Conservation (phyloP, 2,888 invertebrate genomes). For the Lepidocyrtoides sp. region DNA sequence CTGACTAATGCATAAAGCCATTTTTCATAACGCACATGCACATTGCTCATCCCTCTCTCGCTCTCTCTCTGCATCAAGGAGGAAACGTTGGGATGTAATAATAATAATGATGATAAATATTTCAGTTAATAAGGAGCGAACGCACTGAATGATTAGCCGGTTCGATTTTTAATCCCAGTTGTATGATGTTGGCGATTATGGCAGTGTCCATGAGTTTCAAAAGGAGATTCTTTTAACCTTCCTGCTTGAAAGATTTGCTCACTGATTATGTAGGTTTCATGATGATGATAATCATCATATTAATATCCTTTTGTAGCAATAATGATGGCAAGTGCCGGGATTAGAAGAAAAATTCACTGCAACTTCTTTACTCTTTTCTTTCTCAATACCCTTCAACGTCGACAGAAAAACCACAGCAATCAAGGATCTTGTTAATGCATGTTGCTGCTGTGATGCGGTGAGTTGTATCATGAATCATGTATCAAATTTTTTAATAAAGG, state of each 20-base stretch:
- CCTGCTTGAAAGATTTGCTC: not conserved
- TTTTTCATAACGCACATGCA: not conserved
- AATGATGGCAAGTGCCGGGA: too few relatives aligned
- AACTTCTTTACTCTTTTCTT: not conserved
- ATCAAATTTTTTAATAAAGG: too few relatives aligned
- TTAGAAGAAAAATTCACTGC: too few relatives aligned
- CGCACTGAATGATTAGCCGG: not conserved
- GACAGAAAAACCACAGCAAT: constrained; percentile 11
- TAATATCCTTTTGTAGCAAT: too few relatives aligned
- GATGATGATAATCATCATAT: constrained; percentile 7
- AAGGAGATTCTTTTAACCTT: constrained; percentile 2
- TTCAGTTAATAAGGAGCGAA: too few relatives aligned
- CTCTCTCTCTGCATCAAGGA: too few relatives aligned
- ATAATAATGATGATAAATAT: too few relatives aligned
- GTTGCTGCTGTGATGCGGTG: constrained; percentile 2
- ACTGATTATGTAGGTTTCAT: constrained; percentile 53
- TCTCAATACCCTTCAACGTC: not conserved
- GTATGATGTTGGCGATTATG: not conserved
- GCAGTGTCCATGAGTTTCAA: constrained; percentile 61
- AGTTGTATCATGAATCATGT: too few relatives aligned
- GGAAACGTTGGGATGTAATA: too few relatives aligned
- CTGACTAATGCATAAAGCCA: not conserved
- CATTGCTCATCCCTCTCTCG: not conserved
- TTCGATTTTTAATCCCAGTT: not conserved
- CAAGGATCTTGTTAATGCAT: not conserved